phyloP scores from a whole-genome alignment of 1,140 invertebrate genomes.

The Eupeodes corollae region DNA sequence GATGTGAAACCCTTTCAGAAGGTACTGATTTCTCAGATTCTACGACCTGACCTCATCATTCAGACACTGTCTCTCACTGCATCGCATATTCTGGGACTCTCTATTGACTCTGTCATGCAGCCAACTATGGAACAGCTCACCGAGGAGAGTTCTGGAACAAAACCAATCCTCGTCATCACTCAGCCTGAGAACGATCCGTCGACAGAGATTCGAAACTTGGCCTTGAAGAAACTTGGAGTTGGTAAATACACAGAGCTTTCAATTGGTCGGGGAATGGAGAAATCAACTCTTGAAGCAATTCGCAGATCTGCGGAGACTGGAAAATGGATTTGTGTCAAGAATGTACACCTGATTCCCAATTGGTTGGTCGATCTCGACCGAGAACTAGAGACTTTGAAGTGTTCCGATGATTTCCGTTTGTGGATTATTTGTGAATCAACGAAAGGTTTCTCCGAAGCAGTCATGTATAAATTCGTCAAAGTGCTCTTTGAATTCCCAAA shows the following conservation, averaged over 20 bases:
- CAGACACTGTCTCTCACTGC: constrained; percentile 59
- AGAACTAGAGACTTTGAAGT: constrained; percentile 48
- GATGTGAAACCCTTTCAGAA: constrained; percentile 57
- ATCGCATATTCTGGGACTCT: constrained; percentile 51
- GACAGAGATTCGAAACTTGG: constrained; percentile 57
- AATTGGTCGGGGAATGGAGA: constrained; percentile 28
- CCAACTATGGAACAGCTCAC: constrained; percentile 25
- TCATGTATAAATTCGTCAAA: constrained; percentile 47
- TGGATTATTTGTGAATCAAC: constrained; percentile 57
- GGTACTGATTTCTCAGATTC: constrained; percentile 67
- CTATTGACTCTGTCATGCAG: constrained; percentile 21
- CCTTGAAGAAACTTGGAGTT: constrained; percentile 41
- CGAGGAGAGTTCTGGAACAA: constrained; percentile 35
- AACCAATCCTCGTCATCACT: constrained; percentile 67
- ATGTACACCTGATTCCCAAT: constrained; percentile 72
- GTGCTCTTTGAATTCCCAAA: constrained; percentile 73
- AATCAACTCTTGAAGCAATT: constrained; percentile 13
- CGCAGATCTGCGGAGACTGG: constrained; percentile 21
- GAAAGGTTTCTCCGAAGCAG: constrained; percentile 19
- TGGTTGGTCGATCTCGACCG: constrained; percentile 68
- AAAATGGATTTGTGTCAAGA: constrained; percentile 53
- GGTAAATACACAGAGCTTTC: constrained; percentile 43
- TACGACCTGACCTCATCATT: constrained; percentile 71
- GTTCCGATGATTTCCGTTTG: constrained; percentile 55
- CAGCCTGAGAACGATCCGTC: constrained; percentile 73